Base-by-base conservation (phyloP, 2,797 vertebrate species). In the Neoniphon sammara region DNA sequence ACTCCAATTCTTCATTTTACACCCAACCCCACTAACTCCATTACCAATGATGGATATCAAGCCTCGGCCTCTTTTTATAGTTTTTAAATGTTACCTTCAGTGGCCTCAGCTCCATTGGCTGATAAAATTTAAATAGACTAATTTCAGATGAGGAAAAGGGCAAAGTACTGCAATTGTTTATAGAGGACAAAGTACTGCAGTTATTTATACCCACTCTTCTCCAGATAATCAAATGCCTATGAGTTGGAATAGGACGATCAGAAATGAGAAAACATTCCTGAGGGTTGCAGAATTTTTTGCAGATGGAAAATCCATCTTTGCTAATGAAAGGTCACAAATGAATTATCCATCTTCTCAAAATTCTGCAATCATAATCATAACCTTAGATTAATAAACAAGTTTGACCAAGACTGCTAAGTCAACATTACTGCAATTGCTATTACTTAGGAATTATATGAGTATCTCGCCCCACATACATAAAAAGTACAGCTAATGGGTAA, bases 1-100 rank as follows among this genome's bases (percentile, higher is more conserved):
- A 55, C 55, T 59, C 53, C 65, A 44, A 63, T 72, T 62, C 57
- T 77, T 82, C 64, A 83, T 85, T 82, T 75, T 53, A 39, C 34
- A 70, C 27, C 23, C 64, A 59, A 44, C 54, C 20, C 49, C 62
- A 64, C 68, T 49, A 34, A 79, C 70, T 75, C 72, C 67, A 84
- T 85, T 73, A 76, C 36, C 34, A 55, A 53, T 73, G 70, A 80
- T 27, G 64, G 65, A 77, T 67, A 62, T 23, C 2, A 3, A 66
- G 67, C 50, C 47, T 66, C 34, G 10, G 59, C 53, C 55, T 72
- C 61, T 34, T 72, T 52, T 81, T 73, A 78, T 68, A 59, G 64
- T 53, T 21, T 79, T 66, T 50, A 80, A 82, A 78, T 63, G 62
- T 71, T 70, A 66, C 55, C 56, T 42, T 57, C 59, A 39, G 20